A percentile compares a stretch with the other conserved stretches of the same genome.
Conservation (phyloP, 92 coral and sea anemone genomes). For the Galaxea fascicularis region DNA sequence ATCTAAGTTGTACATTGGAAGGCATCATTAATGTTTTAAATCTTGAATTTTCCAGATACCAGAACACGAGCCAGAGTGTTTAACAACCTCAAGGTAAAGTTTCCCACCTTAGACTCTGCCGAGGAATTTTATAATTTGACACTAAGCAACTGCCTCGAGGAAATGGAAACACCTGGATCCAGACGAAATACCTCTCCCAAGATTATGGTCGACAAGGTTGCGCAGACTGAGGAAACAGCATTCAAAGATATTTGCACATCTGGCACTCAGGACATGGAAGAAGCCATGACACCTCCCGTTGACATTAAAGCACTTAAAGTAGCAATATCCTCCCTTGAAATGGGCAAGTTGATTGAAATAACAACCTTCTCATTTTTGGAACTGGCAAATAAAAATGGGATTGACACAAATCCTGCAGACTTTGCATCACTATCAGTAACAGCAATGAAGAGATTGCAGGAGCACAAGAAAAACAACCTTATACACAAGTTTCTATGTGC, state of each 20-base stretch:
- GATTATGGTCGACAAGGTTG: neutral
- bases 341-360: neutral
- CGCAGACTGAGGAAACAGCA: neutral
- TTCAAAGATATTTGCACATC: neutral
- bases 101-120: conserved; percentile 1
- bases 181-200: neutral
- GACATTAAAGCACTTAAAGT: no score
- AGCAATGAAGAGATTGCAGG: conserved; percentile 2
- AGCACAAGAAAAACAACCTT: conserved; percentile 16
- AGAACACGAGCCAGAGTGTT: conserved; percentile 6
- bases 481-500: conserved; percentile 43
- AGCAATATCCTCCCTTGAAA: conserved; percentile 23
- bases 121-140: conserved; percentile 14
- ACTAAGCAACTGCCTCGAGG: neutral
- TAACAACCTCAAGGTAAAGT: neutral
- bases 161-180: neutral
- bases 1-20: no score
- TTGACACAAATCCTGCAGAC: conserved; percentile 21
- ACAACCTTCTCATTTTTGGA: neutral
- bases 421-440: conserved; percentile 29
- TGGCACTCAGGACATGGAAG: neutral
- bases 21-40: no score
- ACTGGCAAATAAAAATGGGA: conserved; percentile 7
- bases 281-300: neutral
- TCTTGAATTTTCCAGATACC: conserved; percentile 11